Percentiles rank a stretch among this genome's conserved stretches.
Conservation (phyloP, 2,797 vertebrate species). For the Phataginus tetradactyla region DNA sequence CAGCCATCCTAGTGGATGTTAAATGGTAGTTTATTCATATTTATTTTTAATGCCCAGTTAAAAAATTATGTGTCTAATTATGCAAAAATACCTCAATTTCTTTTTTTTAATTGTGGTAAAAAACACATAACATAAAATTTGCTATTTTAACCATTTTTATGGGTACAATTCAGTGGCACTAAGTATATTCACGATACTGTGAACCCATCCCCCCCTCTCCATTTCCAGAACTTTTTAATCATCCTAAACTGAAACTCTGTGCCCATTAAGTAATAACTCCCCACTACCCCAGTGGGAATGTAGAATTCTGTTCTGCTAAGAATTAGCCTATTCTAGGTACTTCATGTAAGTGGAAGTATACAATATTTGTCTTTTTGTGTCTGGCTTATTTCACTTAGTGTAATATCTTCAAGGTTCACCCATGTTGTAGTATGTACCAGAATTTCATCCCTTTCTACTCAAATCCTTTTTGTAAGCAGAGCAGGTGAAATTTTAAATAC, state of each 20-base stretch:
- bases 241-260: background rate
- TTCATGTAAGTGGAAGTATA: background rate
- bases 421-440: background rate
- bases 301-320: background rate
- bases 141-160: background rate
- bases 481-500: background rate
- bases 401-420: background rate
- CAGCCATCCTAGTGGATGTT: background rate
- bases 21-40: background rate
- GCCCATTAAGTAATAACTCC: background rate
- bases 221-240: background rate
- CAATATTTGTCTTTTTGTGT: background rate
- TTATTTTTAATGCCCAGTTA: background rate
- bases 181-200: background rate
- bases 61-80: background rate
- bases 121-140: background rate
- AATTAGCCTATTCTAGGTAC: background rate
- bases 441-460: background rate
- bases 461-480: background rate
- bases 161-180: background rate
- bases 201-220: background rate
- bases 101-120: background rate
- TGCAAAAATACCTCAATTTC: background rate
- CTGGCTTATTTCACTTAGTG: background rate
- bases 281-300: background rate